Evolutionary conservation across 2,797 vertebrate genomes (phyloP).

Genomic region (Hydrocynus forskahlii): DNA sequence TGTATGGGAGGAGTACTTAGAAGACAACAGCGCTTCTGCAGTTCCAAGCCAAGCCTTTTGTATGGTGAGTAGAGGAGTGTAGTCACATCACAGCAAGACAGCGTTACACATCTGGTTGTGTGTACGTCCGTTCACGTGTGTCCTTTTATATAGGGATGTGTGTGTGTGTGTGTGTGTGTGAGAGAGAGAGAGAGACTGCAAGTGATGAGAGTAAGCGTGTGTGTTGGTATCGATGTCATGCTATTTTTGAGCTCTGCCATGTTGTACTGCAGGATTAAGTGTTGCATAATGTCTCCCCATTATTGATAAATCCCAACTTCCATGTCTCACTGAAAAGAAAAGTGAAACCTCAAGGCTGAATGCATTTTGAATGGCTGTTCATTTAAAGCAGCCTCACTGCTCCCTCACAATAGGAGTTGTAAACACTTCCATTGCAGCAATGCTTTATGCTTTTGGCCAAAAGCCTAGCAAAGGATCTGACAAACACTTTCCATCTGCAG

Average conservation of each 20-base stretch:
- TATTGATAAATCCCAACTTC: constrained; percentile 14
- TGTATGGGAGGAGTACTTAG: constrained; percentile 88
- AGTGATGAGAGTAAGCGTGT: neutral
- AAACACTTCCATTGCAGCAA: neutral
- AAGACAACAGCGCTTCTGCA: constrained; percentile 81
- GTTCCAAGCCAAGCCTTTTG: constrained; percentile 85
- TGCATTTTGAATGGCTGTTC: constrained; percentile 12
- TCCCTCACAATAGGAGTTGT: constrained; percentile 8
- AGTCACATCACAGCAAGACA: constrained; percentile 20
- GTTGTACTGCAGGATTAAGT: constrained; percentile 11
- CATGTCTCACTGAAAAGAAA: constrained; percentile 12
- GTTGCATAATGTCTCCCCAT: constrained; percentile 17
- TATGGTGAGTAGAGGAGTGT: constrained; percentile 72
- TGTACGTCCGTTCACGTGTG: neutral
- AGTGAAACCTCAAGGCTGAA: neutral
- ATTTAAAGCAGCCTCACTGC: constrained; percentile 18
- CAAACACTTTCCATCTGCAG: constrained; percentile 58
- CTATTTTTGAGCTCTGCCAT: constrained; percentile 10
- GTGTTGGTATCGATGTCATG: constrained; percentile 20
- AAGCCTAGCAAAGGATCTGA: constrained; percentile 31
- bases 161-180: neutral
- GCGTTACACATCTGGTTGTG: neutral
- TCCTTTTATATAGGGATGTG: neutral
- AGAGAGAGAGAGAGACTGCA: neutral
- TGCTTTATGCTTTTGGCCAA: constrained; percentile 20